Percentiles rank a stretch among this genome's conserved stretches.
phyloP scores from a whole-genome alignment of 2,888 invertebrate genomes.

The Drosophila multiciliata region DNA sequence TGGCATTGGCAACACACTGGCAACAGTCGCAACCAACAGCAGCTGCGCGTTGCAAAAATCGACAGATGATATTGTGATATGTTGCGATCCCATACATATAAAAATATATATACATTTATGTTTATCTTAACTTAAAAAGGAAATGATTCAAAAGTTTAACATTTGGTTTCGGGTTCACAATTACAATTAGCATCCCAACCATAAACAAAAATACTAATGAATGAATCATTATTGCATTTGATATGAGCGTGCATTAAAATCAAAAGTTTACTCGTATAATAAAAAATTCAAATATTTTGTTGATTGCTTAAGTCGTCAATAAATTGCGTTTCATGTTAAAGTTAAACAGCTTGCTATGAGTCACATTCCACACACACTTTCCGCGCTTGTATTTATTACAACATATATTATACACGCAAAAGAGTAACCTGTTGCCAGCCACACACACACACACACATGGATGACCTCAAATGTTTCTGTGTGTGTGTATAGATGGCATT shows the following conservation, averaged over 20 bases:
- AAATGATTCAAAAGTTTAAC: conserved; percentile 17
- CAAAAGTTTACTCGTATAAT: conserved; percentile 8
- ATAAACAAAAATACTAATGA: conserved; percentile 18
- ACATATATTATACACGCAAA: conserved; percentile 8
- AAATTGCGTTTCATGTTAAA: conserved; percentile 33
- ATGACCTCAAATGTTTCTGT: conserved; percentile 16
- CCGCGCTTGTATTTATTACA: not conserved
- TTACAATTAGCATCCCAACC: conserved; percentile 43
- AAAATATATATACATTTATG: not conserved
- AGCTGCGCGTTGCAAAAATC: conserved; percentile 58
- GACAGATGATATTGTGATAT: conserved; percentile 27
- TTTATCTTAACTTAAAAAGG: not conserved
- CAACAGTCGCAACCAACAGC: conserved; percentile 33
- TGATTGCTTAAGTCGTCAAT: conserved; percentile 19
- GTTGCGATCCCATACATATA: conserved; percentile 4
- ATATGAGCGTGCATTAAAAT: conserved; percentile 9
- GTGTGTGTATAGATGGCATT: conserved; percentile 12
- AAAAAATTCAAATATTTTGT: conserved; percentile 19
- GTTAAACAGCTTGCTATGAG: conserved; percentile 27
- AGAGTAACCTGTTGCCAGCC: conserved; percentile 53
- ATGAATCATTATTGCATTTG: conserved; percentile 3
- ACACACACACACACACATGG: not conserved
- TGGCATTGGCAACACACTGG: conserved; percentile 8
- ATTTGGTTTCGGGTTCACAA: conserved; percentile 14
- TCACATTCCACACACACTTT: conserved; percentile 17